Percentiles rank a stretch among this genome's conserved stretches.
Evolutionary conservation across 2,888 invertebrate species (phyloP).

Genomic region (Lepidonotus clava): DNA sequence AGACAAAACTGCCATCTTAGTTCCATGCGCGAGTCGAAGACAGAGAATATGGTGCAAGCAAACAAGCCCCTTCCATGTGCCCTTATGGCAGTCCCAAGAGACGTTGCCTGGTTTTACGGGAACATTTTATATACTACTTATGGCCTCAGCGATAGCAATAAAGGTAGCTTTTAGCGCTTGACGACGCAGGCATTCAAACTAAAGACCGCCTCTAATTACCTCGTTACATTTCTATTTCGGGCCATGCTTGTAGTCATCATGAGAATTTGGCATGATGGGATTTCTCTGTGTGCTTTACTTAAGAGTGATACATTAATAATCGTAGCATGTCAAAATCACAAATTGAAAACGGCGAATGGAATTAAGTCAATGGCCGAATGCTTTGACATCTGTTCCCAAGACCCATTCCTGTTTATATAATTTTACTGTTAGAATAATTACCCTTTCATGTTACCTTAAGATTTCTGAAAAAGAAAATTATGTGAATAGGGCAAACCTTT

Average conservation of each 20-base stretch:
- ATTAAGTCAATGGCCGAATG: not conserved
- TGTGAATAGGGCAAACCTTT: too few relatives aligned
- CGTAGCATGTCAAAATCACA: slow-evolving; percentile 18
- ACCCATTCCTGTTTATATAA: too few relatives aligned
- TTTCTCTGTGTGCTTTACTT: not conserved
- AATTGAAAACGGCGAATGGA: slow-evolving; percentile 22
- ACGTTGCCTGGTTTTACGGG: not conserved
- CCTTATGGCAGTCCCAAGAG: not conserved
- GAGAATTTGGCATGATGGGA: not conserved
- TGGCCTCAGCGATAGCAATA: too few relatives aligned
- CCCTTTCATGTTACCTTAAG: too few relatives aligned
- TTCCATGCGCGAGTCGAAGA: not conserved
- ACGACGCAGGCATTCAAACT: not conserved
- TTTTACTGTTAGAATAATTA: too few relatives aligned
- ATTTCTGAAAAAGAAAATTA: too few relatives aligned
- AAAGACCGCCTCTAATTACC: not conserved
- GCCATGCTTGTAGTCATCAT: not conserved
- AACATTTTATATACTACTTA: not conserved
- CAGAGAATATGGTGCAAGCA: not conserved
- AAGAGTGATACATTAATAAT: not conserved
- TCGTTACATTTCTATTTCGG: not conserved
- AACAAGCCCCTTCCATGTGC: not conserved
- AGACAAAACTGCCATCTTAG: not conserved
- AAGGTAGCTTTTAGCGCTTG: too few relatives aligned
- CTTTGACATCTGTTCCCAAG: too few relatives aligned